Evolutionary conservation across 2,113 vertebrate species (phyloP), one percentile per base, ranked within the genome.

Genomic region (Numenius arquata): DNA sequence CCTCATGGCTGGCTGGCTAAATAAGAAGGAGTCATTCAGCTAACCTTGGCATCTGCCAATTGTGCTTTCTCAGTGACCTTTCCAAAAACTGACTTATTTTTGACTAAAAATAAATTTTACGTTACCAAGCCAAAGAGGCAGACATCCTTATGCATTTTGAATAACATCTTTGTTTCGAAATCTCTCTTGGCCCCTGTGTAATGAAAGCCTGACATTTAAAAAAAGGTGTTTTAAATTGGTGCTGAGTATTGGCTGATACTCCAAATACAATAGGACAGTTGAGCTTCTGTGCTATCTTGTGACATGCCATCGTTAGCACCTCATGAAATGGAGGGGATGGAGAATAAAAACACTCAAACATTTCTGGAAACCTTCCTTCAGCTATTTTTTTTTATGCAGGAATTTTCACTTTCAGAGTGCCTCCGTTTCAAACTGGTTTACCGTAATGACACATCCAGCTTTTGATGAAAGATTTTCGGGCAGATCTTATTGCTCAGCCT

Each of bases 131-230:
- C 1, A 5, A 75, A 68, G 34, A 90, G 23, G 23, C 86, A 84
- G 89, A 71, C 14, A 81, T 81, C 68, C 61, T 38, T 30, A 18
- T 40, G 65, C 32, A 10, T 67, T 93, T 70, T 94, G 84, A 96
- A 91, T 87, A 84, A 34, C 47, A 47, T 32, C 16, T 62, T 87
- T 95, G 89, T 92, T 95, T 93, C 10, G 3, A 78, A 95, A 92
- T 43, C 40, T 71, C 80, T 90, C 86, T 81, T 65, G 93, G 40
- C n/a, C 71, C 30, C 47, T 1, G 0, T 22, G n/a, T 65, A 85
- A 63, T 3, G 13, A 71, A 90, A 89, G 56, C 14, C 40, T 50
- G 47, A 81, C 34, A 16, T 55, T 62, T 71, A 73, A 78, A 81
- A 89, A 82, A 82, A 83, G 59, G 88, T 92, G 68, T 13, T 93